Evolutionary conservation across 2,888 invertebrate species (phyloP).

Genomic region (Leucophenga montana): DNA sequence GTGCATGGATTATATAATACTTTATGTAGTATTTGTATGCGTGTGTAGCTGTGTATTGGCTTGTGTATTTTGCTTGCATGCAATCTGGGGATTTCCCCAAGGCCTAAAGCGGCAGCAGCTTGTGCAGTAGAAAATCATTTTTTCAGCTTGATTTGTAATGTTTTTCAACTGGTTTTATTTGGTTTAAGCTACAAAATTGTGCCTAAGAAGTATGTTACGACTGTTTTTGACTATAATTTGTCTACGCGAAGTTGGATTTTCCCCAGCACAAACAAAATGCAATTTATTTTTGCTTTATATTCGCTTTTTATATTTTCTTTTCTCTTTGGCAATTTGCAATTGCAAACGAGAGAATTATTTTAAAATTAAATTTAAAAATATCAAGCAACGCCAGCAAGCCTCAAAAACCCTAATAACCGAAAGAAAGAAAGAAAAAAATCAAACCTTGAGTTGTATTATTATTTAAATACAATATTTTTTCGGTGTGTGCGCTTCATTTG

Average conservation of each 20-base stretch:
- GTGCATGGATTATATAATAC: conserved; percentile 18
- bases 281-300: no score
- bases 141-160: not conserved
- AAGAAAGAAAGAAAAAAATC: not conserved
- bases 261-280: no score
- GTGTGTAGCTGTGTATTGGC: not conserved
- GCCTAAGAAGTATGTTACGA: not conserved
- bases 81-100: conserved; percentile 18
- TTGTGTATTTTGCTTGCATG: not conserved
- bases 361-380: not conserved
- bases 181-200: not conserved
- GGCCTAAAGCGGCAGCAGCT: not conserved
- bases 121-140: not conserved
- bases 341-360: no score
- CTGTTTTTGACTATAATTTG: not conserved
- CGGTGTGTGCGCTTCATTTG: not conserved
- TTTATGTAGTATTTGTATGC: not conserved
- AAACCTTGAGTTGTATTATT: not conserved
- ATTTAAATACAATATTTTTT: not conserved
- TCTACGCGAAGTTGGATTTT: not conserved
- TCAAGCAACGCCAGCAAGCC: not conserved
- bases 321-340: no score
- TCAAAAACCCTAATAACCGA: no score
- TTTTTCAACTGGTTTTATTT: not conserved
- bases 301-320: no score